Evolutionary conservation across 2,797 vertebrate genomes (phyloP), one percentile per base, ranked within the genome.

Genomic region (Anguilla marmorata): DNA sequence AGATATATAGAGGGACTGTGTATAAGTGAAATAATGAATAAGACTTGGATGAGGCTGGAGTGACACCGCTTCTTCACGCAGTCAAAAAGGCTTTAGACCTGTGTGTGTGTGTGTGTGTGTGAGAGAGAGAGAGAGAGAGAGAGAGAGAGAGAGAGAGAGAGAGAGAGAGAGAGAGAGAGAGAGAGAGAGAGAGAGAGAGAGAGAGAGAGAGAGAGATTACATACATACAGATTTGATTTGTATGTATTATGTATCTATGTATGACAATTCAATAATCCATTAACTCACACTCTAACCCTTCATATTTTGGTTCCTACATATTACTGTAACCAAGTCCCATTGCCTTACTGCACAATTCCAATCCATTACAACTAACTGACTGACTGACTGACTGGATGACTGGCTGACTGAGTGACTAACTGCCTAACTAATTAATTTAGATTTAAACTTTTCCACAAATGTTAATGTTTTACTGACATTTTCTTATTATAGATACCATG

Each of bases 21-120:
- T 76, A 63, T 63, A 85, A 88, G 87, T 41, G 72, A 69, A 86
- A 91, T 89, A 93, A 91, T 91, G 88, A 93, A 86, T 69, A 85
- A 87, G 84, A 87, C 58, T 90, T 82, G 86, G 91, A 92, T 90
- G 93, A 87, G 90, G 48, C 37, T 87, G 80, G 85, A 50, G 21
- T 58, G 84, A 88, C 80, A 86, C 58, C 74, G 12, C 12, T 30
- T 16, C 24, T 84, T 76, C 12, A 9, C 79, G 89, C 90, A 88
- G 91, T 85, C 86, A 90, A 52, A 37, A 19, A 91, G 86, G 86
- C 30, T 84, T 91, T 89, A 88, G 84, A 88, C 87, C 30, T 12
- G 16, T 33, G 33, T 33, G 33, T 33, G 33, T 33, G 33, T 33
- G 33, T 33, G 33, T 33, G 33, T 33, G 33, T 33, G 33, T n/a